Base-by-base conservation (phyloP, 1,140 invertebrate species). In the Drosophila pallidifrons region DNA sequence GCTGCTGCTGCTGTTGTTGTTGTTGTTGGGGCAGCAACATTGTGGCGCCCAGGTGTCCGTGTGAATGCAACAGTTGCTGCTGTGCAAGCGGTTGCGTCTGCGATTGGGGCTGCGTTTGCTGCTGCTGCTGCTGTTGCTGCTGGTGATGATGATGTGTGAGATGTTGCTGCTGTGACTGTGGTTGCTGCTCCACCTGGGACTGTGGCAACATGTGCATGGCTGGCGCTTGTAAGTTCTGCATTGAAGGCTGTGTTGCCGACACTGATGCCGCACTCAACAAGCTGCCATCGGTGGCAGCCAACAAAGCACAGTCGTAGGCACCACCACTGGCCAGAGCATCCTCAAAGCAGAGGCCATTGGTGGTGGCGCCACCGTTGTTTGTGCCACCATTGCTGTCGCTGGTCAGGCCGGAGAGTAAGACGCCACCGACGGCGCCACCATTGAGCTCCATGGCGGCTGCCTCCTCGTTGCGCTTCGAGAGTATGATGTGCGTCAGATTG, bases 401-500 rank as follows among this genome's bases (percentile, higher is more conserved):
- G 5, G 72, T 75, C 16, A 82, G 70, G 46, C 55, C 79, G n/a
- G 83, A 75, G 0, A 87, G 80, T 46, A 91, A 43, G 0, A 78
- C 85, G 5, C 88, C 88, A 6, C 83, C 83, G 1, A 89, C 85
- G 8, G 75, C 81, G 1, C 81, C 91, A 7, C 81, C 88, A 46
- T 91, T 92, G 0, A 91, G 77, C 57, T 92, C 91, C 79, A 92
- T 76, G 41, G 87, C 91, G 0, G 91, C 91, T 0, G 91, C 82
- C 59, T 93, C 93, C 51, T 93, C 93, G 32, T 93, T 93, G 3
- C 93, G 85, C 73, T 93, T 93, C 16, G 92, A 89, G 63, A 94
- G 94, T 91, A 98, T 97, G 70, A 97, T 96, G 93, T 97, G 97
- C 54, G 97, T 97, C 75, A 98, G 94, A 28, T 97, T 97, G 94